Percentiles rank a stretch among this genome's conserved stretches.
These are phyloP conservation scores for Orchesella flavescens DNA, from an alignment of 2,888 invertebrate genomes.

Conservation along the genomic window DNA sequence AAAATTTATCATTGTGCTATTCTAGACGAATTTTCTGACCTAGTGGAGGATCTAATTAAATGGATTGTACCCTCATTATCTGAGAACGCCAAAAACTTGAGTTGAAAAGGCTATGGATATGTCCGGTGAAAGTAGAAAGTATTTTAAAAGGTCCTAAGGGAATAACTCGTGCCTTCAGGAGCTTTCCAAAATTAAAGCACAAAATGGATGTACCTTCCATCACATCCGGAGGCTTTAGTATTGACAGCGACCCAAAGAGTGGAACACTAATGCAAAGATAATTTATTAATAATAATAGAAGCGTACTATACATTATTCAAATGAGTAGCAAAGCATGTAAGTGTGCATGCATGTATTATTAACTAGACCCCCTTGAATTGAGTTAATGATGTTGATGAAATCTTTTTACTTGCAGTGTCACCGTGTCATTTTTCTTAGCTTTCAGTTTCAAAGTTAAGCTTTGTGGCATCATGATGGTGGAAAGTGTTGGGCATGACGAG, in stretches of 20 bases:
- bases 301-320: not conserved
- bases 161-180: slow-evolving; percentile 95
- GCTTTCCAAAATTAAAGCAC: slow-evolving; percentile 89
- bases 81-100: slow-evolving; percentile 97
- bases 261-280: slow-evolving; percentile 97
- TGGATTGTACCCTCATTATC: slow-evolving; percentile 88
- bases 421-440: slow-evolving; percentile 99
- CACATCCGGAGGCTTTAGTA: slow-evolving; percentile 99
- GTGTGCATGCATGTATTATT: too few species aligned
- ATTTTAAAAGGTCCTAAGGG: slow-evolving; percentile 90
- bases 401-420: slow-evolving; percentile 81
- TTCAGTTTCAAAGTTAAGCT: slow-evolving; percentile 90
- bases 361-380: too few species aligned
- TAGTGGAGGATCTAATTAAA: slow-evolving; percentile 83
- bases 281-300: slow-evolving; percentile 11
- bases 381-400: too few species aligned
- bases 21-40: slow-evolving; percentile 82
- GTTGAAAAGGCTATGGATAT: slow-evolving; percentile 97
- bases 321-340: too few species aligned
- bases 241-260: slow-evolving; percentile 97
- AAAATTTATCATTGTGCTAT: not conserved
- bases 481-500: slow-evolving; percentile 81
- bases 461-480: slow-evolving; percentile 89
- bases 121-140: slow-evolving; percentile 94
- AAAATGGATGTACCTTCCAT: slow-evolving; percentile 96